Evolutionary conservation across 2,888 invertebrate genomes (phyloP).

Genomic region (Agapostemon virescens): DNA sequence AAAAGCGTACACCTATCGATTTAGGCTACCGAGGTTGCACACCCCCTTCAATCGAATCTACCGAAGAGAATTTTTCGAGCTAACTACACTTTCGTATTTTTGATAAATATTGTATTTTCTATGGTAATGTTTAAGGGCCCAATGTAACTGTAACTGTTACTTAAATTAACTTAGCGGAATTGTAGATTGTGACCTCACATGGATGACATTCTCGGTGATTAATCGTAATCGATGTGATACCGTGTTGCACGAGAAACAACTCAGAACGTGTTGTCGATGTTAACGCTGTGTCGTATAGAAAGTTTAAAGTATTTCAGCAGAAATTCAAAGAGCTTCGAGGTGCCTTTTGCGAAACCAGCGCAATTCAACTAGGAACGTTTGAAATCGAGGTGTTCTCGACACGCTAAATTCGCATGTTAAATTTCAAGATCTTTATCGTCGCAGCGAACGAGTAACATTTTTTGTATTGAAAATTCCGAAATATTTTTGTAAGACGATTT

Average conservation of each 20-base stretch:
- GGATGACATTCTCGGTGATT: constrained; percentile 55
- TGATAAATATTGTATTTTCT: constrained; percentile 36
- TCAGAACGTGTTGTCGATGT: constrained; percentile 43
- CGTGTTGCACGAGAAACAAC: constrained; percentile 33
- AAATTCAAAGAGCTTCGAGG: constrained; percentile 34
- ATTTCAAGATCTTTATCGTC: background rate
- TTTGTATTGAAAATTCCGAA: background rate
- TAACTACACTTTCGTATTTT: constrained; percentile 34
- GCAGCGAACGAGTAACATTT: background rate
- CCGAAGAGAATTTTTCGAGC: background rate
- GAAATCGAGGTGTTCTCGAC: background rate
- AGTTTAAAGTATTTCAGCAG: constrained; percentile 43
- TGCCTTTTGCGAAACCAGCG: constrained; percentile 61
- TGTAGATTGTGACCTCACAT: constrained; percentile 30
- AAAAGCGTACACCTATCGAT: background rate
- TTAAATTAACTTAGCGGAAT: constrained; percentile 41
- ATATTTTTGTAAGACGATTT: constrained; percentile 41
- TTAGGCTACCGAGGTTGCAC: background rate
- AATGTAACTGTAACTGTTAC: constrained; percentile 21
- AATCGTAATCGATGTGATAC: constrained; percentile 49
- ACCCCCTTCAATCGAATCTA: background rate
- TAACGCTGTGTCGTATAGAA: constrained; percentile 32
- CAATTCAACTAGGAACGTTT: constrained; percentile 60
- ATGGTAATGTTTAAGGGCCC: constrained; percentile 21
- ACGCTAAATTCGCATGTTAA: constrained; percentile 19